A percentile compares a stretch with the other conserved stretches of the same genome.
phyloP scores from a whole-genome alignment of 2,888 invertebrate species.

The Cantharis rufa region DNA sequence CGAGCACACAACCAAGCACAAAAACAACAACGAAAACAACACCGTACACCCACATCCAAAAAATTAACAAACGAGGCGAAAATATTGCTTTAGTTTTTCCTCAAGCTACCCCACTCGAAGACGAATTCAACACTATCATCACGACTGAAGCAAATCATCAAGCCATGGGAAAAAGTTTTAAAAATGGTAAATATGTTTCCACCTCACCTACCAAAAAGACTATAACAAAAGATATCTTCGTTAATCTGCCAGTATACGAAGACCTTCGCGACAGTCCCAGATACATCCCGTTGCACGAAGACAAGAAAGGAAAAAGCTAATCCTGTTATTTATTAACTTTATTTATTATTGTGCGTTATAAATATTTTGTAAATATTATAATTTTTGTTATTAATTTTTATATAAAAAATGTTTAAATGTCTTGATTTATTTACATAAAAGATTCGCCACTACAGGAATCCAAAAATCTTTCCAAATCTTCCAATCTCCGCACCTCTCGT shows the following conservation, averaged over 20 bases:
- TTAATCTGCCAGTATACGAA: slow-evolving; percentile 53
- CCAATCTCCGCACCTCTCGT: slow-evolving; percentile 53
- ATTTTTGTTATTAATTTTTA: slow-evolving; percentile 19
- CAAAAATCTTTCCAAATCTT: slow-evolving; percentile 54
- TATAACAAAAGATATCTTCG: slow-evolving; percentile 31
- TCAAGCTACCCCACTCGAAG: not conserved
- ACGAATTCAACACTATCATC: not conserved
- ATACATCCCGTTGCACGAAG: slow-evolving; percentile 49
- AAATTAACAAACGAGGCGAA: slow-evolving; percentile 45
- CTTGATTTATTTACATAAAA: not conserved
- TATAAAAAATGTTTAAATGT: slow-evolving; percentile 4
- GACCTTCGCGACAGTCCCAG: slow-evolving; percentile 44
- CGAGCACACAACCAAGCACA: not conserved
- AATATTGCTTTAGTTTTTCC: slow-evolving; percentile 24
- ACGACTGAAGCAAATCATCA: not conserved
- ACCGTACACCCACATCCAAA: slow-evolving; percentile 50
- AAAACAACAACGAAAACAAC: slow-evolving; percentile 36
- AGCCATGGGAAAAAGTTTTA: slow-evolving; percentile 1
- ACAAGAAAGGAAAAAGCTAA: slow-evolving; percentile 5
- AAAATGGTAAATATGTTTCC: not conserved
- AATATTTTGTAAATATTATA: slow-evolving; percentile 19
- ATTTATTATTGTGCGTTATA: slow-evolving; percentile 15
- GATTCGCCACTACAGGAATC: slow-evolving; percentile 45
- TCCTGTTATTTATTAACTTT: slow-evolving; percentile 5
- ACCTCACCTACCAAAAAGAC: not conserved